Conservation (phyloP, 2,888 invertebrate species). For the Tholera decimalis region DNA sequence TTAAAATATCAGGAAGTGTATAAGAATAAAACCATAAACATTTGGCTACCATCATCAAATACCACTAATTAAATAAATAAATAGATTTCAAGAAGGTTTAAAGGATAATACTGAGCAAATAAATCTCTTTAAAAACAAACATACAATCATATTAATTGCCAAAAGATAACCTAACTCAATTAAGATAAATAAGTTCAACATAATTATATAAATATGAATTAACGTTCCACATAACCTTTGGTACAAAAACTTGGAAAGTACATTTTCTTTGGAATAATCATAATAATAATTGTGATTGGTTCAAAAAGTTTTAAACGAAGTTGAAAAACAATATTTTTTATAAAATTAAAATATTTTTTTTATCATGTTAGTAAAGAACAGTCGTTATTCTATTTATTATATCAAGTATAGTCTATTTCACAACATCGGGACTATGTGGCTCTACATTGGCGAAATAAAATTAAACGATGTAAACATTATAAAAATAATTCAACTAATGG, state of each 20-base stretch:
- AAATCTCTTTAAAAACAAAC: constrained; percentile 10
- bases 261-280: neutral
- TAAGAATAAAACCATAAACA: neutral
- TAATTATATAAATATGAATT: neutral
- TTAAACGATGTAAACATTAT: neutral
- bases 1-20: no score
- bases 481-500: no score
- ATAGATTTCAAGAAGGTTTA: neutral
- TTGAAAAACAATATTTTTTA: constrained; percentile 38
- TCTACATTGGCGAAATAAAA: constrained; percentile 56
- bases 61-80: neutral
- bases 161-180: neutral
- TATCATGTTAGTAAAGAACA: constrained; percentile 63
- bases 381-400: constrained; percentile 64
- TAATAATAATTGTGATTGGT: constrained; percentile 9
- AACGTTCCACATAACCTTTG: no score
- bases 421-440: constrained; percentile 72
- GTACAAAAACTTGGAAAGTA: neutral
- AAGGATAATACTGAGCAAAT: constrained; percentile 32
- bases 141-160: neutral
- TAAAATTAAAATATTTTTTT: constrained; percentile 56
- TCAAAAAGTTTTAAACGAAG: constrained; percentile 38
- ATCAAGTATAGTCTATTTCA: constrained; percentile 73
- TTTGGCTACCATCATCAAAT: neutral
- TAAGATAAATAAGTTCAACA: constrained; percentile 5